Conservation (phyloP, 2,113 vertebrate genomes). For the Chauna torquata region DNA sequence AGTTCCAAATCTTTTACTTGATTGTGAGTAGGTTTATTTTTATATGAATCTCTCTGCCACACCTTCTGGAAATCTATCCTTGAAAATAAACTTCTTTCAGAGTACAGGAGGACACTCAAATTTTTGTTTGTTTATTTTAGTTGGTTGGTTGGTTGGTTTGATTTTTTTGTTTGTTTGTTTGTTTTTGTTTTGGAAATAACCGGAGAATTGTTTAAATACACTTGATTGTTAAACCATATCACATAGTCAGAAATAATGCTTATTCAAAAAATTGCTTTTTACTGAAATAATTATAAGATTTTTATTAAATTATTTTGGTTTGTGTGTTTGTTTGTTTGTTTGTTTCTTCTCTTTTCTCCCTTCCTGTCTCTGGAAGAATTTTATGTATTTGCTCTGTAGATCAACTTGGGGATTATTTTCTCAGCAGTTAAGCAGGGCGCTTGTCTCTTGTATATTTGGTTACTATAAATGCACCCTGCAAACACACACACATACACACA, state of each 20-base stretch:
- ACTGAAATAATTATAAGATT: background rate
- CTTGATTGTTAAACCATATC: background rate
- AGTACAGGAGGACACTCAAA: background rate
- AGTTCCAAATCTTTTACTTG: background rate
- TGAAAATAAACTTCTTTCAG: background rate
- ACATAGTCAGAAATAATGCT: background rate
- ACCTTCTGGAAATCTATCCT: background rate
- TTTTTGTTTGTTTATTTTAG: background rate
- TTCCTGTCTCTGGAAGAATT: background rate
- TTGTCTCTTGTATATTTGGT: background rate
- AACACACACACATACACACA: too few relatives aligned
- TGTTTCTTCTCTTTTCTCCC: background rate
- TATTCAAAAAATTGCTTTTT: slow-evolving; percentile 1
- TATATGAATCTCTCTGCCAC: background rate
- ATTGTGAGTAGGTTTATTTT: background rate
- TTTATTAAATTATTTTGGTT: background rate
- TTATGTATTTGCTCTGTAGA: background rate
- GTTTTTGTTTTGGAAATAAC: background rate
- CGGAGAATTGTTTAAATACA: background rate
- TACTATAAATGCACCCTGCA: background rate
- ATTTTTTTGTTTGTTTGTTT: too few relatives aligned
- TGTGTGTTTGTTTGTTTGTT: background rate
- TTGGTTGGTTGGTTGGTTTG: background rate
- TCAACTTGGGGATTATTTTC: background rate
- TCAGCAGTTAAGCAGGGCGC: background rate